Evolutionary conservation across 1,140 invertebrate genomes (phyloP).

Genomic region (Batillaria attramentaria): DNA sequence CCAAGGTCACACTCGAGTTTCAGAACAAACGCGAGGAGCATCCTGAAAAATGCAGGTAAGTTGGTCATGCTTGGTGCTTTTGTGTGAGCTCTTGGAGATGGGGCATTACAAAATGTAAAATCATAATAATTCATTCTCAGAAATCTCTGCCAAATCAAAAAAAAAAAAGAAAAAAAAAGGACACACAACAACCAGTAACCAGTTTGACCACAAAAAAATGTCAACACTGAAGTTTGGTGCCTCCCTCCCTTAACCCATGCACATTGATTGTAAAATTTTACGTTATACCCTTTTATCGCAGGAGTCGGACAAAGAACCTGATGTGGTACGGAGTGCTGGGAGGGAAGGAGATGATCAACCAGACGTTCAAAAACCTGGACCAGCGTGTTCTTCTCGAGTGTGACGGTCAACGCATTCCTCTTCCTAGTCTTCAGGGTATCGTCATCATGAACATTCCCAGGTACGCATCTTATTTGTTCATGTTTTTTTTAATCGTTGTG

Average conservation of each 20-base stretch:
- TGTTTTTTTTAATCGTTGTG: no score
- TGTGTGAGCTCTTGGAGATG: not conserved
- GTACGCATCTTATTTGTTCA: no score
- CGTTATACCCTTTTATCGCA: constrained; percentile 42
- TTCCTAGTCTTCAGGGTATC: constrained; percentile 96
- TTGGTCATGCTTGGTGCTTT: not conserved
- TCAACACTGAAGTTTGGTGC: no score
- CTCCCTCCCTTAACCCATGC: not conserved
- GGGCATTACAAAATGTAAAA: no score
- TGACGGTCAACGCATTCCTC: constrained; percentile 90
- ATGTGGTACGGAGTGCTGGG: constrained; percentile 98
- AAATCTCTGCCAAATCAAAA: no score
- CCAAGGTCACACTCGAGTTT: constrained; percentile 97
- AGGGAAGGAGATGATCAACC: constrained; percentile 85
- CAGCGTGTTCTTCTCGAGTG: constrained; percentile 91
- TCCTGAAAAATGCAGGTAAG: constrained; percentile 94
- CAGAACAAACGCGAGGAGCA: constrained; percentile 98
- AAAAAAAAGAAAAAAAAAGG: no score
- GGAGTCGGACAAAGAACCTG: constrained; percentile 89
- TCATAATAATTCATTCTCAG: no score
- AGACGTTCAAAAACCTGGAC: constrained; percentile 96
- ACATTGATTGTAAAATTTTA: not conserved
- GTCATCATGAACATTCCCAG: constrained; percentile 97
- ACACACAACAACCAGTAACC: no score
- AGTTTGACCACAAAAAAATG: no score